Evolutionary conservation across 2,113 vertebrate genomes (phyloP), one percentile per base, ranked within the genome.

Genomic region (Prionailurus bengalensis): DNA sequence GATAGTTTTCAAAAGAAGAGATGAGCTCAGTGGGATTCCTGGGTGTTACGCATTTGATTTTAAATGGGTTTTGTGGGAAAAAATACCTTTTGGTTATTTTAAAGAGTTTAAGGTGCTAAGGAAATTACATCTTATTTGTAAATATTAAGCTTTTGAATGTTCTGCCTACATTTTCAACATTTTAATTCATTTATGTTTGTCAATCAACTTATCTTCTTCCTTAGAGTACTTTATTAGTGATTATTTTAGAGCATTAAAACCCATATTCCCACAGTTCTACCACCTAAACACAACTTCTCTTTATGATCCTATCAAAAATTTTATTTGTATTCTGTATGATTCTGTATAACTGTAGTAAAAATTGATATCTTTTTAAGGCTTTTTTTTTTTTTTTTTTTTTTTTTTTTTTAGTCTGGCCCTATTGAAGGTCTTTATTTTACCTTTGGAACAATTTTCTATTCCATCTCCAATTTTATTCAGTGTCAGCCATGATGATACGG

Each of bases 1-100:
- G 55, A 80, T 25, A 84, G 39, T 95, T 97, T 97, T 65, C 91
- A 83, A 96, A 93, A 96, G 90, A 92, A 94, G 68, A 94, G 74
- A 97, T 94, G 90, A 96, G 21, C 84, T 96, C 94, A 95, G 94
- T 95, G 80, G 96, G 96, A 78, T 87, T 92, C 76, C 89, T 94
- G 76, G 71, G 86, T 97, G 61, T 86, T 94, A 91, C 14, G 39
- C 53, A 91, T 91, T 96, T 73, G 33, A 92, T 94, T 96, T 97
- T 73, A 96, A 92, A 85, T 74, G 51, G 73, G 36, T 94, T 94
- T 97, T 93, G 6, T 89, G 48, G 25, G 81, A 65, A 21, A 87
- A 93, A 93, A 83, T 51, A 87, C 19, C 15, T 90, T 95, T 95
- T 95, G 82, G 74, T 92, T 97, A 96, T 92, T 96, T 97, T 92